Evolutionary conservation across 2,113 vertebrate species (phyloP).

Genomic region (Eubucco bourcierii): DNA sequence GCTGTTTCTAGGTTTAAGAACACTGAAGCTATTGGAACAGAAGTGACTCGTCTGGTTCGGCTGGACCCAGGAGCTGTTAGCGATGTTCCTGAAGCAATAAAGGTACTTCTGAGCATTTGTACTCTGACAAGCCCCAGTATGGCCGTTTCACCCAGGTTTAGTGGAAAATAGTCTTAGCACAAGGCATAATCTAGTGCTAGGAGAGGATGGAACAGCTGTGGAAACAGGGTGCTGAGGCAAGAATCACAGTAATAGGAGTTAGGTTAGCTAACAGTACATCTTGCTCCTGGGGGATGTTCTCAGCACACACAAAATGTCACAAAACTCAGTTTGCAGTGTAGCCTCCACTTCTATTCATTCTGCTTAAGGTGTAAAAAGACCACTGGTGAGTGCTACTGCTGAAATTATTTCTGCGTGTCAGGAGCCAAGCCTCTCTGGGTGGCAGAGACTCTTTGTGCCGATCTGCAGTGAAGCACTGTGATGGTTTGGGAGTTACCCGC

Average conservation of each 20-base stretch:
- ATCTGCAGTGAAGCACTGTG: background rate
- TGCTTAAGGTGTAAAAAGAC: background rate
- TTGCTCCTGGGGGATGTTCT: background rate
- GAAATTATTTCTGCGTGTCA: background rate
- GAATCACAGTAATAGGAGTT: background rate
- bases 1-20: constrained; percentile 88
- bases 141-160: background rate
- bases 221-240: background rate
- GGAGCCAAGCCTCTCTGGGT: background rate
- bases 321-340: background rate
- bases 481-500: too few species aligned
- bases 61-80: constrained; percentile 93
- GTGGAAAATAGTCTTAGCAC: background rate
- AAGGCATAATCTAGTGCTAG: background rate
- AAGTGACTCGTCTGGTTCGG: constrained; percentile 93
- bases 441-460: background rate
- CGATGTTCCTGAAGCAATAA: constrained; percentile 93
- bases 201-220: background rate
- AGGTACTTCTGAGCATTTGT: constrained; percentile 68
- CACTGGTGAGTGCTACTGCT: background rate
- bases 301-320: background rate
- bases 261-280: background rate
- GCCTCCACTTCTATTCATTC: background rate
- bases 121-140: background rate
- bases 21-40: constrained; percentile 91